Evolutionary conservation across 2,888 invertebrate genomes (phyloP), one percentile per base, ranked within the genome.

Genomic region (Ferrisia virgata): DNA sequence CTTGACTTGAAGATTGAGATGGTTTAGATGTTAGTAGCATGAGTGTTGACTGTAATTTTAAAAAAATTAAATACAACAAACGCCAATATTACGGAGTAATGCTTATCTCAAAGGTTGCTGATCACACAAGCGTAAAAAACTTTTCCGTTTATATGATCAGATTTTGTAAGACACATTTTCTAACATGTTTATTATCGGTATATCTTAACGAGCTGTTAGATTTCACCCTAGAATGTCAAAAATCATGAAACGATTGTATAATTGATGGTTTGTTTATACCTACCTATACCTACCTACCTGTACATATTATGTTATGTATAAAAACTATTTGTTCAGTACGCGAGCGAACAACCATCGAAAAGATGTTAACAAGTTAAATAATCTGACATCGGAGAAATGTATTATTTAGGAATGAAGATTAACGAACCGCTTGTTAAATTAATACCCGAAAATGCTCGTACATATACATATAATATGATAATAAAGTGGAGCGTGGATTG

Each of bases 401-500:
- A 43, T 79, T 47, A 53, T n/a, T 33, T 80, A 58, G 58, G 25
- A 64, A 82, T 39, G 64, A 64, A 82, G 64, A 64, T 82, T 36
- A 82, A 82, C 64, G 36, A 82, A 82, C 36, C 39, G 53, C 58
- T 64, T 36, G 64, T 82, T 64, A 82, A 82, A 64, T 82, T 82
- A 82, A 82, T 82, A 82, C 64, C 82, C 82, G 39, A 82, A 82
- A 82, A 82, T 64, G 58, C 82, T 82, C 15, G 82, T 76, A n/a
- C n/a, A n/a, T n/a, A n/a, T n/a, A 53, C 18, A 6, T 53, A 76
- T 76, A 76, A 82, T 82, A 82, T 82, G 82, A 82, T 82, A 82
- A 82, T 82, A 82, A 82, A 76, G 83, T 83, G 76, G 43, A 72
- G 83, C 72, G 83, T 83, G 76, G 72, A 83, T 83, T 47, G 76